Percentiles rank a stretch among this genome's conserved stretches.
Conservation (phyloP, 30 jellyfish, hydroid and myxozoan genomes). For the Aurelia coerulea region DNA sequence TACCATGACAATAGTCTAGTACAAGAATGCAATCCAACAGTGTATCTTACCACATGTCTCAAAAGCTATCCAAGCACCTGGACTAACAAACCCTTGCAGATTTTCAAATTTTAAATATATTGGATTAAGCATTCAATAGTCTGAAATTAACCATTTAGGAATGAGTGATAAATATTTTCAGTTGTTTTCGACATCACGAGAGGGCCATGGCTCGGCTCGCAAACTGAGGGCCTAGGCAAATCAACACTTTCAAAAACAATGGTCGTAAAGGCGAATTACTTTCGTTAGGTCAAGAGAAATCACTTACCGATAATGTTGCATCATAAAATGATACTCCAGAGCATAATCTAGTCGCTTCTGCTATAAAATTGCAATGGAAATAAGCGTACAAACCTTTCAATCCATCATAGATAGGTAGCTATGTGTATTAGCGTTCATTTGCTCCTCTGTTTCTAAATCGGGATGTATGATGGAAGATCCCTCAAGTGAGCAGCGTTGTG, state of each 20-base stretch:
- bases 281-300: not conserved
- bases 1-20: conserved; percentile 49
- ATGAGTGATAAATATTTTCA: no score
- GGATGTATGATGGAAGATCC: conserved; percentile 84
- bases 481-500: conserved; percentile 83
- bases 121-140: not conserved
- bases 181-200: no score
- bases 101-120: not conserved
- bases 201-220: no score
- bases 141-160: no score
- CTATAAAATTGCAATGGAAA: not conserved
- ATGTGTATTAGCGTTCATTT: conserved; percentile 24
- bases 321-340: not conserved
- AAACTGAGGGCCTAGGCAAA: no score
- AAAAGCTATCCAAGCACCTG: conserved; percentile 36
- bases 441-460: conserved; percentile 70
- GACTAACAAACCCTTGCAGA: not conserved
- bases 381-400: conserved; percentile 10
- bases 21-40: conserved; percentile 38
- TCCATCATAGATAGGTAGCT: not conserved
- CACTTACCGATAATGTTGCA: not conserved
- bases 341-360: not conserved
- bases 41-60: conserved; percentile 46
- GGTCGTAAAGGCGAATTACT: no score
- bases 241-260: no score